Evolutionary conservation across 2,888 invertebrate species (phyloP), one percentile per base, ranked within the genome.

Genomic region (Machimus rusticus): DNA sequence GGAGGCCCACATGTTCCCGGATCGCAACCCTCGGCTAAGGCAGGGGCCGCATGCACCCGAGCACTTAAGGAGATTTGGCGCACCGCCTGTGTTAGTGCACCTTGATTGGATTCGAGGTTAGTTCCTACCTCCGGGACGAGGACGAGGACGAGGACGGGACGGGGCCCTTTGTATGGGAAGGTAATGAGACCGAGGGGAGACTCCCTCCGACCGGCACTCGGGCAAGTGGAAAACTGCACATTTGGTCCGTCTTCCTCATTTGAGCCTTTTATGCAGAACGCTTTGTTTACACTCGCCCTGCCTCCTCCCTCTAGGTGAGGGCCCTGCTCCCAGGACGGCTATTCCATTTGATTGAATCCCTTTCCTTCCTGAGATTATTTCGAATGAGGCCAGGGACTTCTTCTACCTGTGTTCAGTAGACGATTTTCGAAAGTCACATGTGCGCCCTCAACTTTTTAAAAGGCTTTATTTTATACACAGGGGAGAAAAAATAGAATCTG

Each of bases 31-130:
- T 74, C 74, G 43, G 79, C 16, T 23, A 23, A 9, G 12, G 19
- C 23, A 66, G 9, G 28, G 12, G 14, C 28, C n/a, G 4, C 28
- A 16, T 84, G 57, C 66, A 66, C 6, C 37, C 34, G 55, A 85
- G 85, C 28, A 34, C 46, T 85, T 85, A 85, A 85, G 74, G 31
- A 85, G 85, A 85, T 85, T 85, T 85, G 31, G 74, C 74, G 46
- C 23, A 74, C 46, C 57, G 85, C 28, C 43, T 85, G 85, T 85
- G 85, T 85, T 85, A 74, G 85, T 74, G 85, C 43, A 85, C 85
- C 85, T 85, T 85, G 85, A 85, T 85, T 85, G 85, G 85, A 85
- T 85, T 85, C 85, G n/a, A 74, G 85, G 85, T 39, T 85, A 74
- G 85, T 43, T 19, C 12, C 9, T 34, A 82, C 82, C 82, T 82